phyloP scores from a whole-genome alignment of 23 tunicate species.

The Oikopleura dioica region DNA sequence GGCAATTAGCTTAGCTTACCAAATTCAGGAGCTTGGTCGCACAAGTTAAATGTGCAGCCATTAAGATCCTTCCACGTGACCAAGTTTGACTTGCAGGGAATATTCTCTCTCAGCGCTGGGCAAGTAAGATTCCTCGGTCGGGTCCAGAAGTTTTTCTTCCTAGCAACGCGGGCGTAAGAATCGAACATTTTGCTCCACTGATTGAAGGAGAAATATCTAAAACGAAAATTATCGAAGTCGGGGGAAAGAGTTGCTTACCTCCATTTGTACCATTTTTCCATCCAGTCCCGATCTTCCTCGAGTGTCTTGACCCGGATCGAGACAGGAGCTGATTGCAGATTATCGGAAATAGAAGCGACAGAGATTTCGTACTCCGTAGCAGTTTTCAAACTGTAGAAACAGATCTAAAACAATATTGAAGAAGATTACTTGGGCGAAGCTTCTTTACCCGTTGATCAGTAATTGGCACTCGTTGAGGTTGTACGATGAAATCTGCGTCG shows the following conservation, averaged over 20 bases:
- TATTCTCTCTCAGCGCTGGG: not conserved
- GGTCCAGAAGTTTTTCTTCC: not conserved
- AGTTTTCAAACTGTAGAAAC: not conserved
- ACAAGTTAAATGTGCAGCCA: not conserved
- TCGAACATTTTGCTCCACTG: not conserved
- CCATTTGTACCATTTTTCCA: not conserved
- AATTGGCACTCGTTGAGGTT: not conserved
- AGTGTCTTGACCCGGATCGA: not conserved
- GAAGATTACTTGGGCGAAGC: too few species aligned
- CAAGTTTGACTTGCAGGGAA: not conserved
- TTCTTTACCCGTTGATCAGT: not conserved
- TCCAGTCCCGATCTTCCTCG: not conserved
- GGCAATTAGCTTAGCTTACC: not conserved
- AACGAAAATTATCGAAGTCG: not conserved
- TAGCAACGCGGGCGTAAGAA: not conserved
- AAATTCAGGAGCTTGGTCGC: not conserved
- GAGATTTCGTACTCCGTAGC: not conserved
- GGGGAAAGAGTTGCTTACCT: not conserved
- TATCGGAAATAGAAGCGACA: not conserved
- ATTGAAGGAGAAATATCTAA: not conserved
- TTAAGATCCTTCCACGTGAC: not conserved
- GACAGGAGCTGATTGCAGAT: not conserved
- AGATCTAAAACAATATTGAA: not conserved
- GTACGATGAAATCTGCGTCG: not conserved
- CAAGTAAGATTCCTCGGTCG: not conserved